Conservation (phyloP, 2,888 invertebrate genomes). For the Hirtodrosophila histrioides region DNA sequence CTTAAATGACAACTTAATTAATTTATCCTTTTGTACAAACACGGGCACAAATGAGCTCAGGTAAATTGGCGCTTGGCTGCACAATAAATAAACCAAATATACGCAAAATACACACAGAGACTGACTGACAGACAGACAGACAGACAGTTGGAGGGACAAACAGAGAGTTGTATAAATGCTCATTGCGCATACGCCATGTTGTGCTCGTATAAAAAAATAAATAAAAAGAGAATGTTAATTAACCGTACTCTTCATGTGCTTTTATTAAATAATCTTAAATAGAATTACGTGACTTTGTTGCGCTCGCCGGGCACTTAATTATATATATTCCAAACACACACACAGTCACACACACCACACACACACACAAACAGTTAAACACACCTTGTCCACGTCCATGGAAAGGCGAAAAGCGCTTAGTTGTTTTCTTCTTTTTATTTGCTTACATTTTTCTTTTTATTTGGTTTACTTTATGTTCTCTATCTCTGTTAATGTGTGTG, state of each 20-base stretch:
- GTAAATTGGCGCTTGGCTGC: slow-evolving; percentile 29
- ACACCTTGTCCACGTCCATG: slow-evolving; percentile 36
- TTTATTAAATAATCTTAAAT: slow-evolving; percentile 73
- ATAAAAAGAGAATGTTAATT: slow-evolving; percentile 55
- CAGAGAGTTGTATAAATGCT: slow-evolving; percentile 1
- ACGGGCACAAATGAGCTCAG: slow-evolving; percentile 30
- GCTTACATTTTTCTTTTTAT: slow-evolving; percentile 63
- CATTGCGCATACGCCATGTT: slow-evolving; percentile 56
- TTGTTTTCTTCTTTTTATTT: slow-evolving; percentile 58
- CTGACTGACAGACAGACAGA: background rate
- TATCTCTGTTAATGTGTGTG: background rate
- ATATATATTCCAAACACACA: slow-evolving; percentile 15
- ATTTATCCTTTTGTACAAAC: slow-evolving; percentile 33
- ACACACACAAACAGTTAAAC: slow-evolving; percentile 12
- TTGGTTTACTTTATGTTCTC: slow-evolving; percentile 42
- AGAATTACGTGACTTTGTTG: slow-evolving; percentile 72
- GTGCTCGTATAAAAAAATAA: slow-evolving; percentile 28
- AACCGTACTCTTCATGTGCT: slow-evolving; percentile 50
- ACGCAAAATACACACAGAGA: background rate
- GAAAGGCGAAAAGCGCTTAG: slow-evolving; percentile 50
- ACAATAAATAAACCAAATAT: slow-evolving; percentile 36
- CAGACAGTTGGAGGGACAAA: background rate
- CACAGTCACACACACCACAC: slow-evolving; percentile 13
- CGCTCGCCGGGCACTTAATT: slow-evolving; percentile 65
- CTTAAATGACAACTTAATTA: slow-evolving; percentile 37